Evolutionary conservation across 2,113 vertebrate species (phyloP).

Genomic region (Pseudolaguvia tuberculata): DNA sequence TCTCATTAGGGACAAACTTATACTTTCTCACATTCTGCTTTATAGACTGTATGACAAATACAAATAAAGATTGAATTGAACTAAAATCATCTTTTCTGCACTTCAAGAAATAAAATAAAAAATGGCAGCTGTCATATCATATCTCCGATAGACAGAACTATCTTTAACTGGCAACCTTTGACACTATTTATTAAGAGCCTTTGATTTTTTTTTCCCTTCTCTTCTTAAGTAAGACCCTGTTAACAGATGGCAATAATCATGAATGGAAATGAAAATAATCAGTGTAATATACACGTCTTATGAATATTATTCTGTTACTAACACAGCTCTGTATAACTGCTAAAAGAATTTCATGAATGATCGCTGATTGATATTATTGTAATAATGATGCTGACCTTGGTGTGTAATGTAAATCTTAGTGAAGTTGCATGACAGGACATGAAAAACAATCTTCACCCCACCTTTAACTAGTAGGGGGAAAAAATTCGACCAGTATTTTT

Average conservation of each 20-base stretch:
- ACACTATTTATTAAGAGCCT: neutral
- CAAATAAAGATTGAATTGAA: no score
- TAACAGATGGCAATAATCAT: slow-evolving; percentile 4
- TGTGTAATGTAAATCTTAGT: neutral
- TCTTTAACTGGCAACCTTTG: neutral
- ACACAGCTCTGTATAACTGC: neutral
- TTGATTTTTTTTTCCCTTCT: neutral
- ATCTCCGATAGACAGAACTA: neutral
- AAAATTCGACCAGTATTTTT: neutral
- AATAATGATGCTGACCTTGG: neutral
- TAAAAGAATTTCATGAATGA: neutral
- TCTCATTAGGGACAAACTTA: no score
- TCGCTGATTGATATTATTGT: neutral
- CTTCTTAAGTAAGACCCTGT: no score
- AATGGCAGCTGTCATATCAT: neutral
- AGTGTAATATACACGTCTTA: neutral
- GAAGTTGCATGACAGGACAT: neutral
- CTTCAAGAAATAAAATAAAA: neutral
- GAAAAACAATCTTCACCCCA: neutral
- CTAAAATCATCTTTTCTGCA: neutral
- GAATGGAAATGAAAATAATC: neutral
- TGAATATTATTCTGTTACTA: neutral
- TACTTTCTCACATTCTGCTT: no score
- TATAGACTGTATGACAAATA: no score
- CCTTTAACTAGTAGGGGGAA: no score